Percentiles rank a stretch among this genome's conserved stretches.
Evolutionary conservation across 1,140 invertebrate genomes (phyloP).

Genomic region (Aethina tumida): DNA sequence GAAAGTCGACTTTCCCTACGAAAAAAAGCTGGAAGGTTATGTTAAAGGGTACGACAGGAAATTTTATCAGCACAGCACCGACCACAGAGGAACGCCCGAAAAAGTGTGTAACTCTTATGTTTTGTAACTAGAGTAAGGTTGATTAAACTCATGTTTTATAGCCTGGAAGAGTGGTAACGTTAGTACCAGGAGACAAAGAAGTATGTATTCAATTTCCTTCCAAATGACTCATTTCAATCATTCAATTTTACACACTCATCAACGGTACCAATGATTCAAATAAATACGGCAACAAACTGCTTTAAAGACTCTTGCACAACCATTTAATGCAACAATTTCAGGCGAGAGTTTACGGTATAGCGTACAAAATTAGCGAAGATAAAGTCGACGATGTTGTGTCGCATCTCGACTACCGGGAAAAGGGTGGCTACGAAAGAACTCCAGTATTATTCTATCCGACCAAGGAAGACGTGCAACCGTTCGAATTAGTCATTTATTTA

Average conservation of each 20-base stretch:
- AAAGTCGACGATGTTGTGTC: conserved; percentile 61
- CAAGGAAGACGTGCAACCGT: conserved; percentile 38
- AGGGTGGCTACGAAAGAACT: conserved; percentile 72
- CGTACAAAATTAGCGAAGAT: conserved; percentile 69
- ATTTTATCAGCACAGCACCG: conserved; percentile 87
- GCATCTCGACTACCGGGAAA: conserved; percentile 83
- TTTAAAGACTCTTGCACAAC: conserved; percentile 2
- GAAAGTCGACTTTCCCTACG: conserved; percentile 86
- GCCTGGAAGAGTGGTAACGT: too few species aligned
- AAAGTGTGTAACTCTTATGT: too few species aligned
- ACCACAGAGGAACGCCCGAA: conserved; percentile 75
- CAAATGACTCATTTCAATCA: too few species aligned
- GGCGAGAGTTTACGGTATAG: conserved; percentile 77
- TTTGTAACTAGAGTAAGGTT: too few species aligned
- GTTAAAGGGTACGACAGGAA: conserved; percentile 74
- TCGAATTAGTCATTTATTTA: conserved; percentile 74
- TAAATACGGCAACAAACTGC: too few species aligned
- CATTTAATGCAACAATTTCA: too few species aligned
- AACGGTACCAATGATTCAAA: too few species aligned
- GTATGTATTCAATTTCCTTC: too few species aligned
- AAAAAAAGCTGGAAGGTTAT: conserved; percentile 63
- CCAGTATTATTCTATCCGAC: conserved; percentile 60
- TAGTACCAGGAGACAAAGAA: too few species aligned
- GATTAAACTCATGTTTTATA: too few species aligned
- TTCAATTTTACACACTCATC: too few species aligned